Evolutionary conservation across 2,797 vertebrate genomes (phyloP), one percentile per base, ranked within the genome.

Genomic region (Helarctos malayanus): DNA sequence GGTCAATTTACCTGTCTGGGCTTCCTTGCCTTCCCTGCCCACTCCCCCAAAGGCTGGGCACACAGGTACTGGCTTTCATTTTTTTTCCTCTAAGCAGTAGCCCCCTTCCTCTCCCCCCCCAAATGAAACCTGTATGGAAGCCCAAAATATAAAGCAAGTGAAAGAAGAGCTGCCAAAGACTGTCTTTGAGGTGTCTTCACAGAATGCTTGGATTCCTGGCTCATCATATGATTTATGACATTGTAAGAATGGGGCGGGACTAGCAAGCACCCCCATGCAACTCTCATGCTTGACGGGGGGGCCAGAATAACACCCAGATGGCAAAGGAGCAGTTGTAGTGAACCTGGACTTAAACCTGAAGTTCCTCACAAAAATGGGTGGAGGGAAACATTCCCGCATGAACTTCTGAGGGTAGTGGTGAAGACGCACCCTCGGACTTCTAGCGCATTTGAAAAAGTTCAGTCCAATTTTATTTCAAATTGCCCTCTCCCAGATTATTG

Each of bases 401-500:
- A 79, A 95, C 4, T 56, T 68, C 71, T 83, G 69, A 52, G 15
- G 32, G 35, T 13, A 56, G 41, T 23, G 63, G 32, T 76, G 93
- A 76, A 83, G 54, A 83, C 54, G 32, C n/a, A 75, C 78, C 52
- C 19, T 81, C 84, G 54, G 14, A 38, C 32, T 76, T 68, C 75
- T 81, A 52, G 21, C 61, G 54, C 45, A 54, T 61, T 61, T 7
- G 71, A 56, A 35, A 29, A 38, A 54, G 14, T 21, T 91, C 86
- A 84, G 7, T n/a, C 38, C 41, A 83, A 59, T 92, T 81, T 88
- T 89, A 75, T 69, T 73, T 92, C 89, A 95, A 89, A 95, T 38
- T 45, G 18, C 23, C 91, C 65, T 97, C 65, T 80, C 73, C 84
- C 8, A 6, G 91, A 73, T 27, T 47, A 69, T 29, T 35, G 56